Conservation (phyloP, 2,113 vertebrate species). For the Pycnonotus jocosus region DNA sequence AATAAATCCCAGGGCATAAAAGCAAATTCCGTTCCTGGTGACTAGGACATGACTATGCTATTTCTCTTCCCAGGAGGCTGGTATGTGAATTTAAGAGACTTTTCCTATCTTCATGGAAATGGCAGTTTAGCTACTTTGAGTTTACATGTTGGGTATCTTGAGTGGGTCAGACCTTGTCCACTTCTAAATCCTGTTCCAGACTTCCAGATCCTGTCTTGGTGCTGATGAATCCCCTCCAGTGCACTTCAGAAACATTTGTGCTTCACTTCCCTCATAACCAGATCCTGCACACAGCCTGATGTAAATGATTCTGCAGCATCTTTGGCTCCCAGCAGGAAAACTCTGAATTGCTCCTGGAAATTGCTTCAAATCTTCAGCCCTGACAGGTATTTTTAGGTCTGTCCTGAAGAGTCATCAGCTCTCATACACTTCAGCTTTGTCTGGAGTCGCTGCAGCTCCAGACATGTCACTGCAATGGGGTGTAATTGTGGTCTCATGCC, state of each 20-base stretch:
- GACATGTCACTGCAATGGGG: conserved; percentile 61
- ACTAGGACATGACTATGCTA: not conserved
- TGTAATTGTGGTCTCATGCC: conserved; percentile 75
- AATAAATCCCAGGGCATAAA: not conserved
- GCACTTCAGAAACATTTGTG: not conserved
- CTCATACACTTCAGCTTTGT: conserved; percentile 64
- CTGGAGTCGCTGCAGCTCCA: conserved; percentile 64
- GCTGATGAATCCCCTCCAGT: not conserved
- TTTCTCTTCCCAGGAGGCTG: not conserved
- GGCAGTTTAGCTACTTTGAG: not conserved
- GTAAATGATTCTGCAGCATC: conserved; percentile 36
- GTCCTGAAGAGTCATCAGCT: conserved; percentile 66
- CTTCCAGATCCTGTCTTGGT: not conserved
- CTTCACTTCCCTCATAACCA: not conserved
- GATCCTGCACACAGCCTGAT: not conserved
- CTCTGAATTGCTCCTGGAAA: conserved; percentile 52
- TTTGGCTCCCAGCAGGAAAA: conserved; percentile 64
- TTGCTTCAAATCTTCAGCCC: conserved; percentile 57
- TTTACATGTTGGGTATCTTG: not conserved
- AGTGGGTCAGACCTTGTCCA: not conserved
- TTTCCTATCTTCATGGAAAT: not conserved
- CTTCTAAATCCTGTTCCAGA: not conserved
- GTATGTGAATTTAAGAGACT: not conserved
- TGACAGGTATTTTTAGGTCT: conserved; percentile 76
- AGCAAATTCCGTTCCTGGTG: not conserved